Evolutionary conservation across 2,797 vertebrate genomes (phyloP).

Genomic region (Rallus crepitans): DNA sequence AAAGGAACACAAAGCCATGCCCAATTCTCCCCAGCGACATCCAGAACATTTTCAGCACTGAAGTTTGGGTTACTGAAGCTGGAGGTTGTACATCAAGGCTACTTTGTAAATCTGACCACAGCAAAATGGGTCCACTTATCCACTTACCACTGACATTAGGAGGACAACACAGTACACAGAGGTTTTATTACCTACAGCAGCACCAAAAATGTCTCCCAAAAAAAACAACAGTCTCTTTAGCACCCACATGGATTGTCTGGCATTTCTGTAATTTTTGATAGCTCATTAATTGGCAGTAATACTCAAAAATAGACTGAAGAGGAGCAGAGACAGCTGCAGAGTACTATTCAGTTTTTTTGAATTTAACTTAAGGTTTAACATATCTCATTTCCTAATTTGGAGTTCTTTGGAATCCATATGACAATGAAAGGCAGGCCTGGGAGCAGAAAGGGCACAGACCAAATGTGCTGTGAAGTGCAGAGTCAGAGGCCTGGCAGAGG

Average conservation of each 20-base stretch:
- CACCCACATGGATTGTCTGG: not conserved
- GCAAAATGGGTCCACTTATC: not conserved
- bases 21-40: not conserved
- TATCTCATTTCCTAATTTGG: not conserved
- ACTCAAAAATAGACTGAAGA: not conserved
- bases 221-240: not conserved
- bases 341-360: not conserved
- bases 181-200: not conserved
- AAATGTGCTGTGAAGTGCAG: not conserved
- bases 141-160: not conserved
- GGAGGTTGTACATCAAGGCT: not conserved
- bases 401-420: rapidly evolving
- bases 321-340: not conserved
- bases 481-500: not conserved
- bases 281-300: not conserved
- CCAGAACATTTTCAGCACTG: not conserved
- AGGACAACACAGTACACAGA: not conserved
- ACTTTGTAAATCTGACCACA: not conserved
- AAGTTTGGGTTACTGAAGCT: not conserved
- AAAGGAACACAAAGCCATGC: not conserved
- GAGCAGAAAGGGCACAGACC: not conserved
- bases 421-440: not conserved
- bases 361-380: not conserved
- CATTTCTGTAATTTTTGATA: not conserved
- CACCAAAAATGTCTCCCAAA: not conserved